Conservation (phyloP, 2,797 vertebrate species). For the Potorous gilbertii region DNA sequence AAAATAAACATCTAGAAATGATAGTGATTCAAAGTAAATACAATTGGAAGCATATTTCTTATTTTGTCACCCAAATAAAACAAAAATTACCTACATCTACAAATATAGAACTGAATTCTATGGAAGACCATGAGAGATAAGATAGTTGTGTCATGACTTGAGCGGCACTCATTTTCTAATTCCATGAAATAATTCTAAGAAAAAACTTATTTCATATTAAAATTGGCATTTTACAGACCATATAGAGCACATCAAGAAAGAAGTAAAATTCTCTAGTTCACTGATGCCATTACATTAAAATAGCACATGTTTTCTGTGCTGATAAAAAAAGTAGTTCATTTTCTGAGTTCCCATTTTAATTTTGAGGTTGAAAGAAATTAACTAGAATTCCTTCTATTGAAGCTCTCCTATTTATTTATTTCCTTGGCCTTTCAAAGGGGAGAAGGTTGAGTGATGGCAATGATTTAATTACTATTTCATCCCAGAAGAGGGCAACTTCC, state of each 20-base stretch:
- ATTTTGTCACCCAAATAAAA: not conserved
- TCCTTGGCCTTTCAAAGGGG: slow-evolving; percentile 70
- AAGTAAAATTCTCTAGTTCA: slow-evolving; percentile 45
- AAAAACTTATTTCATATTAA: slow-evolving; percentile 45
- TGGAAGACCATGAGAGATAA: not conserved
- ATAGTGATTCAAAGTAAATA: not conserved
- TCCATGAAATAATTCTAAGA: not conserved
- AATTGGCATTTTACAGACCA: slow-evolving; percentile 24
- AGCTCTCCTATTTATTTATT: slow-evolving; percentile 76
- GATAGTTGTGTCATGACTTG: not conserved
- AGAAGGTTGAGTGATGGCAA: slow-evolving; percentile 69
- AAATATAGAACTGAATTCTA: not conserved
- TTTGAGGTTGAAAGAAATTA: slow-evolving; percentile 44
- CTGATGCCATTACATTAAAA: slow-evolving; percentile 41
- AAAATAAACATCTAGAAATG: not conserved
- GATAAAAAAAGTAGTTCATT: slow-evolving; percentile 39
- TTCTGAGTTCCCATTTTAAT: slow-evolving; percentile 36
- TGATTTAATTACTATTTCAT: slow-evolving; percentile 78
- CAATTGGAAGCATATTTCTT: not conserved
- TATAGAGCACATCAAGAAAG: slow-evolving; percentile 41
- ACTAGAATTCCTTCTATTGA: slow-evolving; percentile 52
- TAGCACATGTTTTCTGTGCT: not conserved
- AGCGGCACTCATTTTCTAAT: not conserved
- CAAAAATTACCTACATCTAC: not conserved
- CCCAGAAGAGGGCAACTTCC: slow-evolving; percentile 64